A percentile compares a stretch with the other conserved stretches of the same genome.
phyloP scores from a whole-genome alignment of 2,113 vertebrate genomes.

The Otocyon megalotis region DNA sequence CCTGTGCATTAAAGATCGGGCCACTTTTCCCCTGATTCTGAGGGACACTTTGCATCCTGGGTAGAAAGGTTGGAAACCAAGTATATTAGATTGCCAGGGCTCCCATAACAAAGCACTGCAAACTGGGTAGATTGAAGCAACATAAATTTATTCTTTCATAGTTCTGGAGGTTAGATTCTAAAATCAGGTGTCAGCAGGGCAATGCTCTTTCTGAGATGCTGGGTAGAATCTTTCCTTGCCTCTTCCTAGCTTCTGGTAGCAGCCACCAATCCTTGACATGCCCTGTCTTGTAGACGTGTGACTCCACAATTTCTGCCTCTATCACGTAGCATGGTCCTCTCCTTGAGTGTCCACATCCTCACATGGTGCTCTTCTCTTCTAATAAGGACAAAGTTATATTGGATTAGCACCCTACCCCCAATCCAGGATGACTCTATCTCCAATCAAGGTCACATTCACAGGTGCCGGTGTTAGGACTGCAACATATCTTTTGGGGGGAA shows the following conservation, averaged over 20 bases:
- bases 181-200: too few species aligned
- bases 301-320: neutral
- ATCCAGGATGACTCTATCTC: neutral
- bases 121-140: neutral
- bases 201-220: neutral
- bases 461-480: neutral
- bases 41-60: neutral
- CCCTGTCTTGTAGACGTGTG: rapidly evolving
- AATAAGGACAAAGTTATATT: neutral
- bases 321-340: rapidly evolving
- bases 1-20: neutral
- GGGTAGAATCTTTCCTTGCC: neutral
- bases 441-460: neutral
- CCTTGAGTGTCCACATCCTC: neutral
- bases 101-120: neutral
- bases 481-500: neutral
- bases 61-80: neutral
- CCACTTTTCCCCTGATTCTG: neutral
- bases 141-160: neutral
- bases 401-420: neutral
- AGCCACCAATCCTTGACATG: neutral
- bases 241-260: neutral
- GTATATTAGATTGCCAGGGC: neutral
- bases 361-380: neutral
- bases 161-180: neutral